Base-by-base conservation (phyloP, 2,113 vertebrate genomes). In the Aphyosemion australe region DNA sequence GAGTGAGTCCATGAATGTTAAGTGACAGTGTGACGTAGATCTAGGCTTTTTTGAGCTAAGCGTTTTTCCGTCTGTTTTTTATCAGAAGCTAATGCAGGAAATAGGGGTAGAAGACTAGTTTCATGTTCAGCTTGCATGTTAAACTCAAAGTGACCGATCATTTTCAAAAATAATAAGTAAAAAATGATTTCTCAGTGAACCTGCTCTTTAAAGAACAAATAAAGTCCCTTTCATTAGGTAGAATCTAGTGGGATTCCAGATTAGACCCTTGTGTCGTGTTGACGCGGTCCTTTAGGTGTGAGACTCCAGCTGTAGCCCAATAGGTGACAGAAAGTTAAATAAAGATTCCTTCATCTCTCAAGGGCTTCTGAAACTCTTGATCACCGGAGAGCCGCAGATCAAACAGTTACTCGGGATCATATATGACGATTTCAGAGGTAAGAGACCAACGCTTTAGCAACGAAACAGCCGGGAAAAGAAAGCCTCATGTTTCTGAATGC, bases 351-450 rank as follows among this genome's bases (percentile, higher is more conserved):
- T 88, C 71, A 68, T 86, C 55, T 85, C 69, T 68, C 43, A 93
- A 97, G 95, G 93, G 39, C 87, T 87, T 80, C 88, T 94, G 88
- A 92, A 93, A 92, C 90, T 90, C 83, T 93, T 95, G 87, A 93
- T 85, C 83, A 93, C 94, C 88, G 91, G 93, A 93, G 90, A 91
- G 90, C 92, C 94, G 57, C 94, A 93, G 87, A 89, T 92, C 62
- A 89, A 85, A 85, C 88, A 93, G 80, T 88, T 93, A 84, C 91
- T 93, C 51, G 92, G 93, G 85, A 90, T 95, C 85, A 90, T 94
- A 71, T 86, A 92, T 65, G 90, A 94, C 78, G 90, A 84, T 0
- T 96, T 94, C 64, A 91, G 90, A 96, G 95, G 95, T 96, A 95
- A 96, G 95, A 85, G 42, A 52, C 59, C 0, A 55, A 65, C 61